Conservation (phyloP, 2,113 vertebrate species). For the Brachyhypopomus occidentalis region DNA sequence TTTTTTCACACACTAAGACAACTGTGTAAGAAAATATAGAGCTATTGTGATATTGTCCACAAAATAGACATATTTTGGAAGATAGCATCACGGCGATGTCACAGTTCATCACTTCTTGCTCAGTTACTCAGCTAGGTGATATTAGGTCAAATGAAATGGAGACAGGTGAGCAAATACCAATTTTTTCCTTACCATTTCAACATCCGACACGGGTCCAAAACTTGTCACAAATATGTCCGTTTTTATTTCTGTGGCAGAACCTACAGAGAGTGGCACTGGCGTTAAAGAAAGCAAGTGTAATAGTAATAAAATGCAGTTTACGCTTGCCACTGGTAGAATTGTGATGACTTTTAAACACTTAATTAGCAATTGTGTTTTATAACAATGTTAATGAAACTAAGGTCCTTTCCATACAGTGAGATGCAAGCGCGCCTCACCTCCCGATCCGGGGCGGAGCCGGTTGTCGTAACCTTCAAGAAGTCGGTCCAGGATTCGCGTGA, state of each 20-base stretch:
- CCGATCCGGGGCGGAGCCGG: constrained; percentile 86
- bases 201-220: constrained; percentile 81
- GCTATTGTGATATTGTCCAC: neutral
- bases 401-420: too few species aligned
- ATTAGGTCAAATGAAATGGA: neutral
- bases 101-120: too few species aligned
- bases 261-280: constrained; percentile 55
- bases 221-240: constrained; percentile 82
- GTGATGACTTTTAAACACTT: too few species aligned
- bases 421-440: constrained; percentile 81
- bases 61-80: neutral
- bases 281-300: neutral
- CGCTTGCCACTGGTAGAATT: neutral
- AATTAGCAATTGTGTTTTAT: too few species aligned
- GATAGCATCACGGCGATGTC: too few species aligned
- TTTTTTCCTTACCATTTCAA: constrained; percentile 74
- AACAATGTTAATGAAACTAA: too few species aligned
- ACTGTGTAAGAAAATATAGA: neutral
- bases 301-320: neutral
- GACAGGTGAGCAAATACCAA: neutral
- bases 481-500: constrained; percentile 86
- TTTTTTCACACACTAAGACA: neutral
- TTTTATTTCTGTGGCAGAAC: constrained; percentile 77
- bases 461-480: constrained; percentile 93
- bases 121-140: neutral